Base-by-base conservation (phyloP, 2,888 invertebrate species). In the Pseudanteris insignis region DNA sequence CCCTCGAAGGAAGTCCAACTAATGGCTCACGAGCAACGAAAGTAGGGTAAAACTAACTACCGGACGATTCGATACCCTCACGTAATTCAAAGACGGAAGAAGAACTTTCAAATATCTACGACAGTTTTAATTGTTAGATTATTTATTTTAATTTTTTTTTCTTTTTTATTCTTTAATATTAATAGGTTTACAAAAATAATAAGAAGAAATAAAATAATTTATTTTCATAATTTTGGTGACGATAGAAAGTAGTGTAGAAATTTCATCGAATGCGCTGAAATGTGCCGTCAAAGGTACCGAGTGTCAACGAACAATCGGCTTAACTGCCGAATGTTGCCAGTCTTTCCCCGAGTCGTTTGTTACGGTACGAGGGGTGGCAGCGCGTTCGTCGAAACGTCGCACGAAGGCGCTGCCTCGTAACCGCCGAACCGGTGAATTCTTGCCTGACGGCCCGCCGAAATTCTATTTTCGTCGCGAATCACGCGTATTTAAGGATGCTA, bases 401-500 rank as follows among this genome's bases (percentile, higher is more conserved):
- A 7, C 30, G n/a, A 9, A 29, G 18, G 29, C 29, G 40, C 29
- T 25, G 15, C 15, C 38, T 38, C 38, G 36, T 40, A 48, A 40
- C 46, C 41, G 60, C 6, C 18, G 18, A 64, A 63, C 66, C 65
- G 67, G 67, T 63, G 66, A 69, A 66, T 68, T 69, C 69, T 70
- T 67, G 68, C 64, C 68, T 66, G 69, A 65, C 70, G 6, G 18
- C 15, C 8, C 2, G 8, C 8, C 26, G 11, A 47, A 38, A n/a
- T n/a, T 65, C 54, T 73, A 73, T 73, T 73, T 70, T 66, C 32
- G 68, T 66, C 66, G 60, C 66, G 65, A 70, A 70, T 69, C 70
- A 66, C 66, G 64, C 63, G 65, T 73, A 73, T 73, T 73, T 73
- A 70, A 70, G 73, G 72, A 73, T 57, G 66, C 67, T 63, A 63